Conservation (phyloP, 2,113 vertebrate species). For the Coryphaenoides rupestris region DNA sequence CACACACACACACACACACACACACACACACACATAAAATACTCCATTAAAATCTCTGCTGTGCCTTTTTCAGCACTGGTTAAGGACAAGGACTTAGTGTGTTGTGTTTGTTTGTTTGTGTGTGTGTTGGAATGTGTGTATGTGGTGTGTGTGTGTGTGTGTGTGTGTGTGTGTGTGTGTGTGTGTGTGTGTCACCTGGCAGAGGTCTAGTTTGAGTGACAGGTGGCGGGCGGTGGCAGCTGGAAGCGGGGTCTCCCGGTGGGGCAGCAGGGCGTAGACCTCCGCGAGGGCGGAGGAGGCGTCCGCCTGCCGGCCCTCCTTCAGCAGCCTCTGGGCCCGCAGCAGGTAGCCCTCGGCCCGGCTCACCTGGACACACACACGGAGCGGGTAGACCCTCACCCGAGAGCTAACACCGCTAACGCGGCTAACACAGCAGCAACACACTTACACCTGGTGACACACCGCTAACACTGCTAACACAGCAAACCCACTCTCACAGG, state of each 20-base stretch:
- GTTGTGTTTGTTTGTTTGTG: no score
- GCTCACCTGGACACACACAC: constrained; percentile 69
- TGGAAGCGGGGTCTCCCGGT: constrained; percentile 13
- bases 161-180: background rate
- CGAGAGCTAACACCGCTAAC: no score
- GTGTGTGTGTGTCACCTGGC: constrained; percentile 73
- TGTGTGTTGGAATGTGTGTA: background rate
- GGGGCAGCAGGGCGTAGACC: constrained; percentile 67
- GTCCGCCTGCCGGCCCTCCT: constrained; percentile 8
- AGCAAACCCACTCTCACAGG: no score
- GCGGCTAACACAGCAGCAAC: no score
- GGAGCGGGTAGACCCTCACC: background rate
- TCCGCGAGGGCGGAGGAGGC: constrained; percentile 53
- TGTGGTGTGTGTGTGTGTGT: background rate
- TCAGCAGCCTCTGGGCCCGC: constrained; percentile 64
- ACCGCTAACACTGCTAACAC: no score
- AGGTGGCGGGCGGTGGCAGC: constrained; percentile 53
- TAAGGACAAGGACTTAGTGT: no score
- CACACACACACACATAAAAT: background rate
- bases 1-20: background rate
- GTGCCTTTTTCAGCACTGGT: no score
- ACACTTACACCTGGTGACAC: no score
- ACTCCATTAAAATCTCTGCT: no score
- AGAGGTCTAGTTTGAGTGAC: constrained; percentile 79
- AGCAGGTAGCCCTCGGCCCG: constrained; percentile 81